A percentile compares a stretch with the other conserved stretches of the same genome.
phyloP scores from a whole-genome alignment of 2,888 invertebrate species.

The Caenorhabditis imperialis region DNA sequence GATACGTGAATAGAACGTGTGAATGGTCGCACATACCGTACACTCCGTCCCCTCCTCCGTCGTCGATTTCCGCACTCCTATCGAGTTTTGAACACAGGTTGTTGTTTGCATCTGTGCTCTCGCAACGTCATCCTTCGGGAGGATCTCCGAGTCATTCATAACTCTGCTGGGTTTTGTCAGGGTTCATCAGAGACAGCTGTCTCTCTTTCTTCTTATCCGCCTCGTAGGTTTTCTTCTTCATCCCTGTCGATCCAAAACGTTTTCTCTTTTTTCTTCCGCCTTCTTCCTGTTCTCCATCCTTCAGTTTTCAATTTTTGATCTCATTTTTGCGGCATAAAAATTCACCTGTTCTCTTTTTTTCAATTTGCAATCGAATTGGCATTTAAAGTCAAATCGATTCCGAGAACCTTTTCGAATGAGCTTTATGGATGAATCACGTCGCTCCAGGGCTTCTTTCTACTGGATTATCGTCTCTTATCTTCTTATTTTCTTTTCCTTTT shows the following conservation, averaged over 20 bases:
- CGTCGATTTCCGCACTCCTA: too few relatives aligned
- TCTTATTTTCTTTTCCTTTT: conserved; percentile 1
- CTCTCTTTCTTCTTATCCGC: not conserved
- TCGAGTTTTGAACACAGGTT: conserved; percentile 2
- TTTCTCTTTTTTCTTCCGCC: conserved; percentile 11
- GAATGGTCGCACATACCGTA: not conserved
- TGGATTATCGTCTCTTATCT: conserved; percentile 3
- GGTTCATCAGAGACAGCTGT: not conserved
- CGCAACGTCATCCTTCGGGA: not conserved
- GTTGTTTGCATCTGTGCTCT: not conserved
- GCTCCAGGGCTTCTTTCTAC: not conserved
- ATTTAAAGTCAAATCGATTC: too few relatives aligned
- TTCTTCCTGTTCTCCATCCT: not conserved
- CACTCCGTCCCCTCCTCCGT: too few relatives aligned
- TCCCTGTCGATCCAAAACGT: not conserved
- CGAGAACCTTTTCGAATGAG: not conserved
- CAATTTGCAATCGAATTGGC: too few relatives aligned
- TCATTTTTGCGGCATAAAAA: not conserved
- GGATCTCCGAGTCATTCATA: not conserved
- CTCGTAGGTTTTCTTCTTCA: conserved; percentile 1
- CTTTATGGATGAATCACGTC: conserved; percentile 2
- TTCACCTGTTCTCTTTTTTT: too few relatives aligned
- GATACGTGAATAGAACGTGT: conserved; percentile 19
- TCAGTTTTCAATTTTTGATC: not conserved
- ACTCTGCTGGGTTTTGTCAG: not conserved